Evolutionary conservation across 2,888 invertebrate genomes (phyloP).

Genomic region (Caenorhabditis sp.): DNA sequence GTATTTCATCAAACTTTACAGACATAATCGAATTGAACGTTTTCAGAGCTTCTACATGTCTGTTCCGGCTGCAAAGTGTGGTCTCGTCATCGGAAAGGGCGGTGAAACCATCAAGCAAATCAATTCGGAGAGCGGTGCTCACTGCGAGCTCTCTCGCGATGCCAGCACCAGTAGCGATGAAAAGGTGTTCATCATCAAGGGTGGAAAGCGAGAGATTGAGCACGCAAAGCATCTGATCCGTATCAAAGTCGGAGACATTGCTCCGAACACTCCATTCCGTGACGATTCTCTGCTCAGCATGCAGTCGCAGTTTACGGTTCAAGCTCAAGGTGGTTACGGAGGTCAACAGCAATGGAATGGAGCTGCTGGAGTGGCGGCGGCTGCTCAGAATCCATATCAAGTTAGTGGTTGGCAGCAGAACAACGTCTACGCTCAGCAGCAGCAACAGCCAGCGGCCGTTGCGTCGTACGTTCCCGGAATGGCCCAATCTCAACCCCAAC

Average conservation of each 20-base stretch:
- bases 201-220: conserved; percentile 93
- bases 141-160: conserved; percentile 94
- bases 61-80: conserved; percentile 95
- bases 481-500: conserved; percentile 8
- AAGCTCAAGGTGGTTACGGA: conserved; percentile 3
- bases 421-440: conserved; percentile 20
- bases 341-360: conserved; percentile 29
- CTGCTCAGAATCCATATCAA: conserved; percentile 22
- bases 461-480: conserved; percentile 27
- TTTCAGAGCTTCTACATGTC: conserved; percentile 75
- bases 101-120: conserved; percentile 94
- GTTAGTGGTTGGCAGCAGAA: conserved; percentile 40
- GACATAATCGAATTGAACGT: too few species aligned
- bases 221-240: conserved; percentile 95
- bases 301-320: conserved; percentile 9
- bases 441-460: conserved; percentile 4
- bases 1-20: too few species aligned
- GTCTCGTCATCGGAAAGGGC: conserved; percentile 95
- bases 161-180: conserved; percentile 87
- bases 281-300: conserved; percentile 49
- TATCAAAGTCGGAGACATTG: conserved; percentile 85
- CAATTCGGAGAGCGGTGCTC: conserved; percentile 88
- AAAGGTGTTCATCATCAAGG: conserved; percentile 92
- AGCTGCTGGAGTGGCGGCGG: conserved; percentile 3
- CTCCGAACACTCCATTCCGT: conserved; percentile 77